Conservation (phyloP, 1,140 invertebrate species). For the Micrasema longulum region DNA sequence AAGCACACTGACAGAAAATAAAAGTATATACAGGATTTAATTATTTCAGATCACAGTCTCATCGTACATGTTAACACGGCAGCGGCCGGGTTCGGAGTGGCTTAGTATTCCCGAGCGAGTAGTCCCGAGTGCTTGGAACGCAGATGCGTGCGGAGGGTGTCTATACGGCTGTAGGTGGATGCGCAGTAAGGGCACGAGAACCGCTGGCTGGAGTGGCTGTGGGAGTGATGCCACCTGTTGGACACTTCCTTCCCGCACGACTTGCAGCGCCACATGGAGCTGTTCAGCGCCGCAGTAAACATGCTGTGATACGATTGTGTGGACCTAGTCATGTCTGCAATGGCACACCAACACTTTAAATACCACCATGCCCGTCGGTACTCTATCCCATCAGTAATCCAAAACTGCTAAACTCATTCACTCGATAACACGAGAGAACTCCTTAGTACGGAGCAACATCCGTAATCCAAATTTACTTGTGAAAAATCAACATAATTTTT, state of each 20-base stretch:
- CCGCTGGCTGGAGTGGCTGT: slow-evolving; percentile 82
- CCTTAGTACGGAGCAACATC: too few relatives aligned
- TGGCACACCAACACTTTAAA: slow-evolving; percentile 37
- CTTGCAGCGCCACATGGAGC: slow-evolving; percentile 80
- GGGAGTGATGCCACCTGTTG: slow-evolving; percentile 88
- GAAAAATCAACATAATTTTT: too few relatives aligned
- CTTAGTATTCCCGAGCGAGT: too few relatives aligned
- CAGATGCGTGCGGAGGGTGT: slow-evolving; percentile 82
- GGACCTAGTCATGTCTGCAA: slow-evolving; percentile 52
- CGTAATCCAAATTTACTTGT: too few relatives aligned
- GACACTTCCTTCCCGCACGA: slow-evolving; percentile 87
- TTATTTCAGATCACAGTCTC: too few relatives aligned
- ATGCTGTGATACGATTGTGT: slow-evolving; percentile 81
- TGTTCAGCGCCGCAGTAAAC: slow-evolving; percentile 78
- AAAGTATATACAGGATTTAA: too few relatives aligned
- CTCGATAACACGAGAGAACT: too few relatives aligned
- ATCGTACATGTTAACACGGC: too few relatives aligned
- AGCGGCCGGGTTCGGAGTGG: too few relatives aligned
- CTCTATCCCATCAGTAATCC: too few relatives aligned
- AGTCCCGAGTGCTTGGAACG: slow-evolving; percentile 73
- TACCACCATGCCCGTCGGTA: slow-evolving; percentile 4
- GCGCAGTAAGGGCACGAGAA: slow-evolving; percentile 86
- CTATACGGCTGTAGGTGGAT: slow-evolving; percentile 86
- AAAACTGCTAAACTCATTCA: too few relatives aligned
- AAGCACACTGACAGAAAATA: too few relatives aligned